Evolutionary conservation across 2,888 invertebrate genomes (phyloP).

Genomic region (Rhopalosiphum nymphaeae): DNA sequence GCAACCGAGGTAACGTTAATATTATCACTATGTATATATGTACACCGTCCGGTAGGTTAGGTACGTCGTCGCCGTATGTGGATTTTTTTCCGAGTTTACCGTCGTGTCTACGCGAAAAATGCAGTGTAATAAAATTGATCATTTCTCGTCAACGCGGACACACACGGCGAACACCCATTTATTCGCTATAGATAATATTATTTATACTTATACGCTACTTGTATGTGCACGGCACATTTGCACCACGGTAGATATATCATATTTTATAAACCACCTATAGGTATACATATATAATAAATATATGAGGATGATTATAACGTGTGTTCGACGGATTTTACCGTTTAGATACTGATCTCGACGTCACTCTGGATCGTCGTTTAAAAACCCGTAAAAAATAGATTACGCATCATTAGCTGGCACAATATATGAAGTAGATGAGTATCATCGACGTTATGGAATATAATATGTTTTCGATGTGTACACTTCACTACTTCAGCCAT

Average conservation of each 20-base stretch:
- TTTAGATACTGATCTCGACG: conserved; percentile 9
- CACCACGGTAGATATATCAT: neutral
- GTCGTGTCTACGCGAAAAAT: neutral
- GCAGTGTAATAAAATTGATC: conserved; percentile 3
- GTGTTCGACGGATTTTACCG: neutral
- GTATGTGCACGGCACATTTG: neutral
- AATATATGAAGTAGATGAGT: neutral
- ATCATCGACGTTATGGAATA: neutral
- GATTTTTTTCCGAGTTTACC: neutral
- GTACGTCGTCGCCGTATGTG: neutral
- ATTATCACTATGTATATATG: too few relatives aligned
- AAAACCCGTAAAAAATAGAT: conserved; percentile 13
- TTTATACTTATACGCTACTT: neutral
- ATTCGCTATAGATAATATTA: neutral
- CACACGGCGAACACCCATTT: conserved; percentile 11
- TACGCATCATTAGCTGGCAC: conserved; percentile 29
- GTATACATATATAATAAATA: neutral
- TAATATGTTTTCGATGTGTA: neutral
- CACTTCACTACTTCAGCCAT: neutral
- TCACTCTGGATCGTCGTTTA: neutral
- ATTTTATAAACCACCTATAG: neutral
- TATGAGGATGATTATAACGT: neutral
- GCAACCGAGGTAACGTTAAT: too few relatives aligned
- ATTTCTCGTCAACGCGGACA: neutral
- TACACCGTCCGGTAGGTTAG: neutral